Base-by-base conservation (phyloP, 2,888 invertebrate genomes). In the Pseudoips prasinana region DNA sequence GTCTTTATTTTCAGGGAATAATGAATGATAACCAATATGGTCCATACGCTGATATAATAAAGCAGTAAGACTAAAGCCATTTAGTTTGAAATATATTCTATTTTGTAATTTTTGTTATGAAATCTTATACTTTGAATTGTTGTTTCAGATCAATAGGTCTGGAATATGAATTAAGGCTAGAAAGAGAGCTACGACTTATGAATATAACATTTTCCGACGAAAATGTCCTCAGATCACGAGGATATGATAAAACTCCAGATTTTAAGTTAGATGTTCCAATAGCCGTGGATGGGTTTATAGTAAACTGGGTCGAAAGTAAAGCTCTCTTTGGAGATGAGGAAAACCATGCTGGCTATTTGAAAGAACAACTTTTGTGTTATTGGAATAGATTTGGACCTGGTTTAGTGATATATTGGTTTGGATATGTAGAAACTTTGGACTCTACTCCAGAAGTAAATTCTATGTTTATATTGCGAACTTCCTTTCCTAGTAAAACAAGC, bases 271-370 rank as follows among this genome's bases (percentile, higher is more conserved):
- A 96, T 71, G 91, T 97, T 10, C 98, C 98, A 0, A 93, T 97
- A 45, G 94, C 95, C 17, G 91, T 96, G 10, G 94, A 96, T 73
- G 96, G 95, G 1, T 92, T 92, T 60, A 92, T 98, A 11, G 91
- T 98, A 0, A 96, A 97, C 73, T 98, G 98, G 98, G 96, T 98
- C 40, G 98, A 98, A 80, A 97, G 98, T 59, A 98, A 98, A 85
- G 98, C 98, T 0, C 90, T 95, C n/a, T 98, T 98, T 90, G 98
- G 96, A 1, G 96, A 96, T 81, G 90, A 92, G 47, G 92, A 93
- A 56, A 92, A 93, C 33, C 98, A 98, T 77, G 90, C 92, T 25
- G 92, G 91, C 7, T 96, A 97, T 75, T 89, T 95, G 31, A 93
- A 93, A 58, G 94, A 96, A 52, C 98, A 98, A 71, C 92, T 95